Evolutionary conservation across 2,888 invertebrate genomes (phyloP).

Genomic region (Gryllus longicercus): DNA sequence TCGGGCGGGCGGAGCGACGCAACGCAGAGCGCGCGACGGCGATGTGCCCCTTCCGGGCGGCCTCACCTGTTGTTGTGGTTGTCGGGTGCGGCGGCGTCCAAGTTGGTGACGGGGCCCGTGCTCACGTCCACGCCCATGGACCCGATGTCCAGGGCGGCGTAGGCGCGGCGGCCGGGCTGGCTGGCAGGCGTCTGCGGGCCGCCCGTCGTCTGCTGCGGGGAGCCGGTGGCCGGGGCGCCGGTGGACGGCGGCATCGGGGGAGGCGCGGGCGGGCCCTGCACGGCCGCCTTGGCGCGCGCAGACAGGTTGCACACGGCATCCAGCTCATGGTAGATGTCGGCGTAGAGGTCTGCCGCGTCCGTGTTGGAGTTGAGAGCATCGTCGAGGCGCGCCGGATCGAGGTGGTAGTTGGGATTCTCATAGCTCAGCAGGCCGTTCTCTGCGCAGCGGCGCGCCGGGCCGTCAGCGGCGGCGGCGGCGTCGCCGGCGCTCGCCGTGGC

Average conservation of each 20-base stretch:
- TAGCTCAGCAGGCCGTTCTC: slow-evolving; percentile 88
- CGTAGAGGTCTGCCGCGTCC: slow-evolving; percentile 59
- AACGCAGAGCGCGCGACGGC: background rate
- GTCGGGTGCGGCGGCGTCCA: slow-evolving; percentile 46
- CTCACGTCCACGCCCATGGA: slow-evolving; percentile 69
- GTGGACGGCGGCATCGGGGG: slow-evolving; percentile 44
- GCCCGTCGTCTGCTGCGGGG: slow-evolving; percentile 49
- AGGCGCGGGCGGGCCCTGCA: slow-evolving; percentile 48
- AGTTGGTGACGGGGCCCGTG: slow-evolving; percentile 55
- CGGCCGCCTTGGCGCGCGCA: slow-evolving; percentile 51
- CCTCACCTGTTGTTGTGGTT: slow-evolving; percentile 47
- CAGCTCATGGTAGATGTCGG: slow-evolving; percentile 66
- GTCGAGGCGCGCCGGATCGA: slow-evolving; percentile 73
- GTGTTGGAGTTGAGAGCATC: slow-evolving; percentile 68
- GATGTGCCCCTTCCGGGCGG: slow-evolving; percentile 18
- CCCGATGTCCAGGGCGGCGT: slow-evolving; percentile 64
- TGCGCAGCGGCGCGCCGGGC: slow-evolving; percentile 49
- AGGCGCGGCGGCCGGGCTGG: slow-evolving; percentile 54
- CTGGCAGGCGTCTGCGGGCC: slow-evolving; percentile 42
- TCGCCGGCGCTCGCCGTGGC: background rate
- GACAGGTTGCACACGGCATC: slow-evolving; percentile 56
- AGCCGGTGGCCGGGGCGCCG: slow-evolving; percentile 53
- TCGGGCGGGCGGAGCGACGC: slow-evolving; percentile 19
- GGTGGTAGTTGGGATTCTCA: slow-evolving; percentile 87
- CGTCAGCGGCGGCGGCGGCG: background rate